Conservation (phyloP, 2,888 invertebrate species). For the Nymphalis polychloros region DNA sequence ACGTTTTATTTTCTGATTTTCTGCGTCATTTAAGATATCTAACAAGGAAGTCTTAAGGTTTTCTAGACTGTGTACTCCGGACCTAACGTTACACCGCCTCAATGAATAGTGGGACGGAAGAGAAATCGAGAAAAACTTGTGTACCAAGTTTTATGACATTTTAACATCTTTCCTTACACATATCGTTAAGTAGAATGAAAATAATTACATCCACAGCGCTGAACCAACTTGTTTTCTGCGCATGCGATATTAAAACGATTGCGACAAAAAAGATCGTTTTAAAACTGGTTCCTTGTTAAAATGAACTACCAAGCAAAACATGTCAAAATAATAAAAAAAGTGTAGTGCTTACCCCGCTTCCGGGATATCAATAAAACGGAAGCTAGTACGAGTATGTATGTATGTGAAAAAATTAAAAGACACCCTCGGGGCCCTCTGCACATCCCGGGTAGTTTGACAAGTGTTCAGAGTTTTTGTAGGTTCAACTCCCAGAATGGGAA, state of each 20-base stretch:
- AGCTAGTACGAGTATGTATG: constrained; percentile 52
- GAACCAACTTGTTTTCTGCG: too few relatives aligned
- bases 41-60: constrained; percentile 2
- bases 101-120: constrained; percentile 40
- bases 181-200: constrained; percentile 4
- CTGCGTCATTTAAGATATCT: too few relatives aligned
- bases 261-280: not conserved
- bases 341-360: constrained; percentile 48
- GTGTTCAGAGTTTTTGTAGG: constrained; percentile 54
- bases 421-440: constrained; percentile 48
- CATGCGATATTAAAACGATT: not conserved
- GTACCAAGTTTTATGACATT: not conserved
- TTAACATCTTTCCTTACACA: not conserved
- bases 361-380: constrained; percentile 63
- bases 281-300: constrained; percentile 1
- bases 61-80: not conserved
- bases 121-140: constrained; percentile 44
- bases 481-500: constrained; percentile 48
- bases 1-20: too few relatives aligned
- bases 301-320: constrained; percentile 13
- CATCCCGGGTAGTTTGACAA: constrained; percentile 59
- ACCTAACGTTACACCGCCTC: not conserved
- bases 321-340: constrained; percentile 27
- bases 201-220: constrained; percentile 1
- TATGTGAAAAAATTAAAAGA: constrained; percentile 51